Evolutionary conservation across 2,888 invertebrate species (phyloP).

Genomic region (Syrista parreyssii): DNA sequence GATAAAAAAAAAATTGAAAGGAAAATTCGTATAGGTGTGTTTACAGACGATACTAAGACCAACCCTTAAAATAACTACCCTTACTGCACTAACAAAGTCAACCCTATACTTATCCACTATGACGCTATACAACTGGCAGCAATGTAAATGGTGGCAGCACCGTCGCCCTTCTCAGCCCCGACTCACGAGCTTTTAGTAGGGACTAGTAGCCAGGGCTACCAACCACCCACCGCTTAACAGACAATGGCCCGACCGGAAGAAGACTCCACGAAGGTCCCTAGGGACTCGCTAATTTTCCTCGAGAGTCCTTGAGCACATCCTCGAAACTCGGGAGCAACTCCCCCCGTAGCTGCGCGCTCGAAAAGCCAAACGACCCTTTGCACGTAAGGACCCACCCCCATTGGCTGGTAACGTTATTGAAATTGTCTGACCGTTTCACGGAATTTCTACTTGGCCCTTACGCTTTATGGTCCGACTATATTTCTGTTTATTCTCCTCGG

Average conservation of each 20-base stretch:
- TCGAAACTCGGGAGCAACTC: background rate
- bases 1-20: no score
- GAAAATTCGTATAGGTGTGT: no score
- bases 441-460: background rate
- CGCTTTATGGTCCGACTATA: background rate
- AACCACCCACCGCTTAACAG: constrained; percentile 10
- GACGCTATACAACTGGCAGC: background rate
- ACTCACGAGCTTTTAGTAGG: background rate
- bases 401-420: background rate
- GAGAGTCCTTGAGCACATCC: constrained; percentile 17
- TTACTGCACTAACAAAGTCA: background rate
- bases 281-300: constrained; percentile 8
- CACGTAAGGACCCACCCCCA: background rate
- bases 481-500: background rate
- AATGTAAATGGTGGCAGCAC: background rate
- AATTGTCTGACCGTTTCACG: background rate
- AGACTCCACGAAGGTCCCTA: constrained; percentile 1
- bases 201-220: background rate
- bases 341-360: background rate
- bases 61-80: background rate
- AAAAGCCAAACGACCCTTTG: background rate
- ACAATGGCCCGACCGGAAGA: constrained; percentile 1
- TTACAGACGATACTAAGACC: background rate
- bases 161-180: background rate
- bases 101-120: background rate